A percentile compares a stretch with the other conserved stretches of the same genome.
These are phyloP conservation scores for Nemotelus nigrinus DNA, from an alignment of 2,888 invertebrate genomes.

Conservation along the genomic window DNA sequence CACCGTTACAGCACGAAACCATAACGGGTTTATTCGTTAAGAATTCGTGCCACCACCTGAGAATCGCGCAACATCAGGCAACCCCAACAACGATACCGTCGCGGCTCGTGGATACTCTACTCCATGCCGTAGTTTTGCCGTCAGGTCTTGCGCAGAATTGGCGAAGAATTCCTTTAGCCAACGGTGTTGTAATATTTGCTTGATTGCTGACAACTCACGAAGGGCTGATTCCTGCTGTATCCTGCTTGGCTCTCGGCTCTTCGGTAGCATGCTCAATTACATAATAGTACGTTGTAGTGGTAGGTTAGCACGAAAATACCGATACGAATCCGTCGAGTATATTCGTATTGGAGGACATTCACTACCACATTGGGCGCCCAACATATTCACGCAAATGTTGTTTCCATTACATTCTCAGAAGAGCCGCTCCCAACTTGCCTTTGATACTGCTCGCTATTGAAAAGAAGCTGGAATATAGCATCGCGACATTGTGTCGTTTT, in stretches of 20 bases:
- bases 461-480: slow-evolving; percentile 34
- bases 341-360: background rate
- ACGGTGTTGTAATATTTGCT: slow-evolving; percentile 23
- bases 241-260: background rate
- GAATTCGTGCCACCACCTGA: background rate
- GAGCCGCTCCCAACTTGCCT: slow-evolving; percentile 42
- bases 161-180: slow-evolving; percentile 5
- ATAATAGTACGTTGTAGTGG: background rate
- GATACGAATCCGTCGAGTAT: background rate
- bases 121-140: background rate
- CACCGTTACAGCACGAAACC: slow-evolving; percentile 12
- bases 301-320: slow-evolving; percentile 3
- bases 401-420: slow-evolving; percentile 29
- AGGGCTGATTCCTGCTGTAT: slow-evolving; percentile 8
- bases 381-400: background rate
- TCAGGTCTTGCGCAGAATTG: slow-evolving; percentile 39
- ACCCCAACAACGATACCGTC: slow-evolving; percentile 7
- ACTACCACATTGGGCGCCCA: slow-evolving; percentile 4
- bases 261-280: background rate
- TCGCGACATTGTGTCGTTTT: slow-evolving; percentile 39
- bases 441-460: slow-evolving; percentile 11
- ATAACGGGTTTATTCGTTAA: background rate
- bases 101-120: background rate
- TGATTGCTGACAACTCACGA: slow-evolving; percentile 1
- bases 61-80: background rate